Evolutionary conservation across 2,888 invertebrate genomes (phyloP).

Genomic region (Xylocampa areola): DNA sequence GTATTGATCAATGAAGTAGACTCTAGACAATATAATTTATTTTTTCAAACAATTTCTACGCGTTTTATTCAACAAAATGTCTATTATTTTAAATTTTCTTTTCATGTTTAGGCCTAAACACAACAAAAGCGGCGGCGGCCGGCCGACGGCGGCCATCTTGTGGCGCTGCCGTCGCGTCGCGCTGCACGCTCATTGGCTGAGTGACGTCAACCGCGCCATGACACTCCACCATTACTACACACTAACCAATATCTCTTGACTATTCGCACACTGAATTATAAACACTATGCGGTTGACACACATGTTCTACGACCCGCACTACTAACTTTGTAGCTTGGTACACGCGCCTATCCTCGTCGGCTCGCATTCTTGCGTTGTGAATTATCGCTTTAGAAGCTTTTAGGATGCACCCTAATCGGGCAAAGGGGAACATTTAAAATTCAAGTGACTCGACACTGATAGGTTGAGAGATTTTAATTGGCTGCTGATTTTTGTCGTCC

Average conservation of each 20-base stretch:
- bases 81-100: slow-evolving; percentile 66
- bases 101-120: slow-evolving; percentile 87
- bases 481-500: slow-evolving; percentile 78
- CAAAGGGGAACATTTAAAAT: slow-evolving; percentile 82
- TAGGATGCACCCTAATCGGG: slow-evolving; percentile 88
- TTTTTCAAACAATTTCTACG: slow-evolving; percentile 45
- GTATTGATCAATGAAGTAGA: slow-evolving; percentile 35
- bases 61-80: slow-evolving; percentile 45
- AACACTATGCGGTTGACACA: slow-evolving; percentile 61
- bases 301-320: slow-evolving; percentile 49
- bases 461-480: slow-evolving; percentile 84
- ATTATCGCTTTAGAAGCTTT: slow-evolving; percentile 87
- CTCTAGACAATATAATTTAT: slow-evolving; percentile 30
- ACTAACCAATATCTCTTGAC: slow-evolving; percentile 67
- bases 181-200: slow-evolving; percentile 84
- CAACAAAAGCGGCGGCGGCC: slow-evolving; percentile 82
- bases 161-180: slow-evolving; percentile 86
- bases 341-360: slow-evolving; percentile 83
- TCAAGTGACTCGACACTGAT: slow-evolving; percentile 80
- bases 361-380: slow-evolving; percentile 85
- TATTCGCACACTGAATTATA: slow-evolving; percentile 61
- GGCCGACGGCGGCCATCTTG: slow-evolving; percentile 88
- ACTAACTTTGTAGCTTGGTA: slow-evolving; percentile 67
- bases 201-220: slow-evolving; percentile 88
- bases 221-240: slow-evolving; percentile 84